phyloP scores from a whole-genome alignment of 2,888 invertebrate genomes.

The Apoderus coryli region DNA sequence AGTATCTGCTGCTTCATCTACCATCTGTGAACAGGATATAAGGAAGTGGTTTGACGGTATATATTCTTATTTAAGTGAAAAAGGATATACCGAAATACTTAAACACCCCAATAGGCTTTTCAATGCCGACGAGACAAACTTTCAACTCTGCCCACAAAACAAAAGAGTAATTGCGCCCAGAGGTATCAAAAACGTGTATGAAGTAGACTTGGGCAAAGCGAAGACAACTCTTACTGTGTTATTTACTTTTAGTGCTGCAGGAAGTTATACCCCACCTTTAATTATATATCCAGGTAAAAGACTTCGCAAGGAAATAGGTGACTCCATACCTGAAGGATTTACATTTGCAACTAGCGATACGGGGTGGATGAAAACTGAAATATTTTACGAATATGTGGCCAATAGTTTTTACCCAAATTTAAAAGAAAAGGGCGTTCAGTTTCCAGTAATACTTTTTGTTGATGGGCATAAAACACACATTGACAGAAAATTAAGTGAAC shows the following conservation, averaged over 20 bases:
- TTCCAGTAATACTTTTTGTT: slow-evolving; percentile 11
- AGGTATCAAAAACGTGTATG: slow-evolving; percentile 11
- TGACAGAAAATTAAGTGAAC: slow-evolving; percentile 10
- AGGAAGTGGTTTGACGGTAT: slow-evolving; percentile 12
- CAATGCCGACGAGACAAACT: slow-evolving; percentile 15
- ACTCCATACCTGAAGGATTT: slow-evolving; percentile 6
- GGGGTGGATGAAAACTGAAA: slow-evolving; percentile 15
- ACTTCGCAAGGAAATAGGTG: slow-evolving; percentile 9
- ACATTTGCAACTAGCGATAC: slow-evolving; percentile 7
- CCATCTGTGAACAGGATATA: slow-evolving; percentile 19
- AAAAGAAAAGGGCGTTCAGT: slow-evolving; percentile 6
- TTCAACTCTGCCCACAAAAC: slow-evolving; percentile 12
- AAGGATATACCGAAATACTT: slow-evolving; percentile 9
- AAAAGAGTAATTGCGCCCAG: slow-evolving; percentile 12
- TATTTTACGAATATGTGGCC: slow-evolving; percentile 12
- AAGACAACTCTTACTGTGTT: slow-evolving; percentile 9
- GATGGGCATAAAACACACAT: slow-evolving; percentile 13
- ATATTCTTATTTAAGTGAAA: slow-evolving; percentile 11
- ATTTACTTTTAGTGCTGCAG: slow-evolving; percentile 9
- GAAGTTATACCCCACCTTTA: slow-evolving; percentile 5
- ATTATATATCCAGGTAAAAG: slow-evolving; percentile 12
- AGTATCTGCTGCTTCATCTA: slow-evolving; percentile 19
- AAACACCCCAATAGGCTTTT: slow-evolving; percentile 16
- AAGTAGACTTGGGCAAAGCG: slow-evolving; percentile 3
- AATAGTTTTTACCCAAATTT: slow-evolving; percentile 11